These are phyloP conservation scores for Temnothorax nylanderi DNA, from an alignment of 1,140 invertebrate genomes.

Conservation along the genomic window DNA sequence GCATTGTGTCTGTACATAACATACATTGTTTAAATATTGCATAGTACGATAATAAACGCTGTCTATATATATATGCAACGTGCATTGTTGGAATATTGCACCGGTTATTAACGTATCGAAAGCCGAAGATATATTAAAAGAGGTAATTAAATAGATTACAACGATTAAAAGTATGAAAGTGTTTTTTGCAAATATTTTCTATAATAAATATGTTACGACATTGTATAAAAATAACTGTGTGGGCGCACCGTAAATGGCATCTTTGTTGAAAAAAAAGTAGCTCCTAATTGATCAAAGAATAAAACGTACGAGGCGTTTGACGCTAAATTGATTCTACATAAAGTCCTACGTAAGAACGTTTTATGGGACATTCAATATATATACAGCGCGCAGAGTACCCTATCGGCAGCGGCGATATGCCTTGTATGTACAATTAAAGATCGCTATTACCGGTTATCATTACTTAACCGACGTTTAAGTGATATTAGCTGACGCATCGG, in stretches of 20 bases:
- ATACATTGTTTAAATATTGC: not conserved
- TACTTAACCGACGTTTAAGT: slow-evolving; percentile 34
- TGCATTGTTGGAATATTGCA: not conserved
- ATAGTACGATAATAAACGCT: not conserved
- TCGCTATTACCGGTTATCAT: slow-evolving; percentile 17
- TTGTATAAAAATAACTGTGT: not conserved
- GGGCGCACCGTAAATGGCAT: not conserved
- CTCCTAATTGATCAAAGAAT: not conserved
- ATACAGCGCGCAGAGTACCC: not conserved
- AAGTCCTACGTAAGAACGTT: not conserved
- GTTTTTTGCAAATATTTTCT: not conserved
- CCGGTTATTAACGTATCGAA: not conserved
- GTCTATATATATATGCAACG: no score
- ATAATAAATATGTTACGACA: not conserved
- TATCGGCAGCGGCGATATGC: not conserved
- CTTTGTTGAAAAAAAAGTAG: not conserved
- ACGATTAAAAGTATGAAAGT: not conserved
- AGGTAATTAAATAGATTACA: not conserved
- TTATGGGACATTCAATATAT: not conserved
- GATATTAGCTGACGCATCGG: slow-evolving; percentile 45
- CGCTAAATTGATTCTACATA: not conserved
- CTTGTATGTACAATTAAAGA: not conserved
- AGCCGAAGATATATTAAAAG: not conserved
- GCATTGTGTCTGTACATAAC: no score
- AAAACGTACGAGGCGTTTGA: not conserved